Evolutionary conservation across 2,888 invertebrate species (phyloP).

Genomic region (Embidobia sp.): DNA sequence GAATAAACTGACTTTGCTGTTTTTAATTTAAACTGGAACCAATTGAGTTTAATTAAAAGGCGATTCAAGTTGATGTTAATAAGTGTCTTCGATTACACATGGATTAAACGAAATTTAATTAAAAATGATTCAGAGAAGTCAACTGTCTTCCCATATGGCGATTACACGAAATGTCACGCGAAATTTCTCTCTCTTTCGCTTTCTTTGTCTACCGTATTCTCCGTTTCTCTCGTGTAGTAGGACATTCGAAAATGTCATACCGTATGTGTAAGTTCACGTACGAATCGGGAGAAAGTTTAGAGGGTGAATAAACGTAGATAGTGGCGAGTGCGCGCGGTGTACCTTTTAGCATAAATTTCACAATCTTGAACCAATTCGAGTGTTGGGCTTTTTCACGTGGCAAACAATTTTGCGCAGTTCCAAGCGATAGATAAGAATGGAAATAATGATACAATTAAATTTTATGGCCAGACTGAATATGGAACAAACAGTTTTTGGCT

Average conservation of each 20-base stretch:
- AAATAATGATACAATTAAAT: conserved; percentile 43
- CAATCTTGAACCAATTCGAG: conserved; percentile 59
- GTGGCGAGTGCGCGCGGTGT: conserved; percentile 40
- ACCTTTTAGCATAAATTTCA: conserved; percentile 63
- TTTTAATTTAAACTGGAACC: too few species aligned
- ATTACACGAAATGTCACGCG: conserved; percentile 57
- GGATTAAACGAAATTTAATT: conserved; percentile 7
- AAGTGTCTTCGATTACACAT: too few species aligned
- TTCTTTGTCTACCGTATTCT: neutral
- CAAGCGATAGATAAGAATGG: conserved; percentile 31
- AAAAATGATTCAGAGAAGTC: conserved; percentile 29
- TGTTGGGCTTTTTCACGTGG: conserved; percentile 12
- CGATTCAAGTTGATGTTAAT: too few species aligned
- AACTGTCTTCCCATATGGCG: conserved; percentile 32
- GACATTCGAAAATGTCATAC: conserved; percentile 64
- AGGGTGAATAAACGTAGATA: conserved; percentile 63
- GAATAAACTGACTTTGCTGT: too few species aligned
- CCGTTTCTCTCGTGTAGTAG: conserved; percentile 26
- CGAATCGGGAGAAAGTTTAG: conserved; percentile 64
- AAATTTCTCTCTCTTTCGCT: conserved; percentile 50
- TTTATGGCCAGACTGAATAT: conserved; percentile 12
- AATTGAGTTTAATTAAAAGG: too few species aligned
- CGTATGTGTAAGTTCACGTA: conserved; percentile 40
- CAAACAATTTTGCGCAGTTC: conserved; percentile 25
- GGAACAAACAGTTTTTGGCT: neutral